Base-by-base conservation (phyloP, 2,797 vertebrate genomes). In the Mustela erminea region DNA sequence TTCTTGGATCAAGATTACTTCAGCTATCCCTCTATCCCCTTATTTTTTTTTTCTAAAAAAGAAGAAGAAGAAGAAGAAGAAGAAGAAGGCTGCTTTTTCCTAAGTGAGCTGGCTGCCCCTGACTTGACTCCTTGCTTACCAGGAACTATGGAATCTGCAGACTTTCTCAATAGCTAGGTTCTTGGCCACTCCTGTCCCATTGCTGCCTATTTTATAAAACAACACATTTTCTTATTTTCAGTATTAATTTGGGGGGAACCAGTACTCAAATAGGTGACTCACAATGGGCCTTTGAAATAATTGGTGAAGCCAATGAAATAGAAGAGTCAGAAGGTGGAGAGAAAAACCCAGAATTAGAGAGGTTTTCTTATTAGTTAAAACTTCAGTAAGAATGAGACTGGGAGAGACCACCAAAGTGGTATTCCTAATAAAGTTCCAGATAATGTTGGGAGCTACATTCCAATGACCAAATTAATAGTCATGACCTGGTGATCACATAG, bases 261-360 rank as follows among this genome's bases (percentile, higher is more conserved):
- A 82, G 3, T 95, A 89, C 74, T 74, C 64, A 3, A 23, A 49
- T 13, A 46, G 18, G 11, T 68, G 68, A 81, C 29, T 85, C 35
- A 94, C 35, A 91, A 74, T 8, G 38, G 52, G 29, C 10, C 72
- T 93, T 88, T 78, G 32, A 68, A 95, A 68, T 29, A 43, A 58
- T 75, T 38, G 58, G 60, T 68, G 88, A 96, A 93, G 21, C 18
- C 18, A 91, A 72, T 60, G 62, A 96, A 95, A 90, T 3, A 46
- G 56, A 62, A 74, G 41, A 68, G 4, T 46, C 13, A 81, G 41
- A 58, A 87, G 25, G 72, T 35, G 93, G 43, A 90, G 18, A 82
- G 49, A 17, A 83, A 95, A 83, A 94, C 7, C 54, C 14, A 87
- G 49, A 64, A 88, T 81, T 23, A 70, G 46, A 94, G 41, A 82